Conservation (phyloP, 2,797 vertebrate species). For the Vireo griseus region DNA sequence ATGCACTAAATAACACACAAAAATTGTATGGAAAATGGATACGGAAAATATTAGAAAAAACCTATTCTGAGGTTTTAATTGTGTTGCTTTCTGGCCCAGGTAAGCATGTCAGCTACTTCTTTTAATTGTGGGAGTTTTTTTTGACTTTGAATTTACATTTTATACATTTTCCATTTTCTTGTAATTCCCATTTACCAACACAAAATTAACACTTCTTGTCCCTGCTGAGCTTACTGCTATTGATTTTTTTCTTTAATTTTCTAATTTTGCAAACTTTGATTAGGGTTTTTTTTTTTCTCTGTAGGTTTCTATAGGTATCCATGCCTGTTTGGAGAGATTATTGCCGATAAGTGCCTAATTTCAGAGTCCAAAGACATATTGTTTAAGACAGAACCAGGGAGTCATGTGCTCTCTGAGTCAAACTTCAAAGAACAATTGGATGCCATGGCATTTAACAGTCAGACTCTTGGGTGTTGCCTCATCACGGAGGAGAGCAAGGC, state of each 20-base stretch:
- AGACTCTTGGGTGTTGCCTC: background rate
- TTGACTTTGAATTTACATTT: conserved; percentile 27
- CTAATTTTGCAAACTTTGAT: background rate
- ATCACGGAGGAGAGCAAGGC: background rate
- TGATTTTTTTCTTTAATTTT: background rate
- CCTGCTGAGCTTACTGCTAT: background rate
- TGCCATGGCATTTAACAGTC: background rate
- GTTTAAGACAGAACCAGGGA: background rate
- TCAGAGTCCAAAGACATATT: background rate
- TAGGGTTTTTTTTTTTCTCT: background rate
- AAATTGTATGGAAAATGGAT: background rate
- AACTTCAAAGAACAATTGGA: background rate
- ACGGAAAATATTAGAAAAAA: background rate
- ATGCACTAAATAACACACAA: background rate
- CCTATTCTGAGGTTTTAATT: background rate
- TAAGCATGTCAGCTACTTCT: background rate
- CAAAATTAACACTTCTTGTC: background rate
- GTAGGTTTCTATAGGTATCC: background rate
- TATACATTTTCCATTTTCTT: conserved; percentile 30
- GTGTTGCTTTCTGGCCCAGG: background rate
- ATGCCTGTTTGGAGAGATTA: background rate
- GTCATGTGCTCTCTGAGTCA: background rate
- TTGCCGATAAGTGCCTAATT: background rate
- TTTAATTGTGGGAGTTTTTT: conserved; percentile 22
- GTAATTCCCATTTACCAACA: conserved; percentile 22